Evolutionary conservation across 1,140 invertebrate genomes (phyloP).

Genomic region (Chymomyza costata): DNA sequence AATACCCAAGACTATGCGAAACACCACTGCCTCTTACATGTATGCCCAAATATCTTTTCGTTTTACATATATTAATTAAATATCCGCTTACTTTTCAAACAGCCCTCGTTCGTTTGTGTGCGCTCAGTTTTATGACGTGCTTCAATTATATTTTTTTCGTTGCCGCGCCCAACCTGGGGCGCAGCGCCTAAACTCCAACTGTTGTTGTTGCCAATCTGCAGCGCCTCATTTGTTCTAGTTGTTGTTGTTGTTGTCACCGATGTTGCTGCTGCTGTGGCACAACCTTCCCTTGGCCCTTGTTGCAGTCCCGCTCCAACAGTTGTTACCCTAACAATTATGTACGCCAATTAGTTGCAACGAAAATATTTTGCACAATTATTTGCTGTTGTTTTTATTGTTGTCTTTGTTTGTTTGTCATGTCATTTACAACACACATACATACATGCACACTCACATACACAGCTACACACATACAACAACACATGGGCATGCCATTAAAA

Average conservation of each 20-base stretch:
- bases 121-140: conserved; percentile 41
- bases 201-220: too few species aligned
- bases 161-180: conserved; percentile 11
- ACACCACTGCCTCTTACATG: too few species aligned
- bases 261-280: conserved; percentile 3
- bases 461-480: background rate
- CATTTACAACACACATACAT: conserved; percentile 10
- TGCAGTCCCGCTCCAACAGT: conserved; percentile 3
- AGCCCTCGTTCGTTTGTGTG: too few species aligned
- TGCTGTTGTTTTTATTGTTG: conserved; percentile 11
- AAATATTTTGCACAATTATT: conserved; percentile 48
- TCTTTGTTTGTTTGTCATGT: conserved; percentile 1
- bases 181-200: conserved; percentile 1
- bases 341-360: conserved; percentile 56
- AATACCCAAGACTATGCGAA: too few species aligned
- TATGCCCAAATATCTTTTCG: too few species aligned
- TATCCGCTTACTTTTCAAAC: too few species aligned
- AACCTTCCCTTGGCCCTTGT: too few species aligned
- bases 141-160: conserved; percentile 56
- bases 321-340: conserved; percentile 46
- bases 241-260: background rate
- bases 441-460: background rate
- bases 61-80: too few species aligned
- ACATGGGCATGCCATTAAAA: too few species aligned
- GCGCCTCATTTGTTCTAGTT: too few species aligned